Conservation (phyloP, 2,888 invertebrate species). For the Pristionchus exspectatus region DNA sequence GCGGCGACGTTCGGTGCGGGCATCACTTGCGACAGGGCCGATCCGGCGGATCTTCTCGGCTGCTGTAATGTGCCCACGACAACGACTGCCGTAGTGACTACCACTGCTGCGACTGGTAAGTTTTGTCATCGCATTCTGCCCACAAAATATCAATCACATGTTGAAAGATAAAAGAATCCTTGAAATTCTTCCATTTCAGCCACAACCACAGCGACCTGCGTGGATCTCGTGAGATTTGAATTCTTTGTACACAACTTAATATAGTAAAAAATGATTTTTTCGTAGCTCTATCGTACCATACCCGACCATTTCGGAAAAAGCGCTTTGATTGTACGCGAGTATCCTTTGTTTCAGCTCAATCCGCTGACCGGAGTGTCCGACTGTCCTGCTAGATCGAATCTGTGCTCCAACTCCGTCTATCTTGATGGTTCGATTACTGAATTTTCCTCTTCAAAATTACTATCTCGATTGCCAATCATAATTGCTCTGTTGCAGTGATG, state of each 20-base stretch:
- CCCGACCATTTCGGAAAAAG: no score
- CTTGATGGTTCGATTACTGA: neutral
- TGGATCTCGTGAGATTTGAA: conserved; percentile 15
- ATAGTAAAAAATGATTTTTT: no score
- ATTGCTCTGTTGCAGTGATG: neutral
- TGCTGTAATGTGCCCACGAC: conserved; percentile 27
- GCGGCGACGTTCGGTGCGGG: neutral
- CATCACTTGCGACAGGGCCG: neutral
- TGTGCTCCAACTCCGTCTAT: neutral
- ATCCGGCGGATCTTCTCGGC: neutral
- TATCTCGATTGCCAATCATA: neutral
- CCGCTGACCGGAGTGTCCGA: conserved; percentile 17
- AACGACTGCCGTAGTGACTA: neutral
- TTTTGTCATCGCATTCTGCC: no score
- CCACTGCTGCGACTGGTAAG: neutral
- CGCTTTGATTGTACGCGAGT: no score
- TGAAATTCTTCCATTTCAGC: neutral
- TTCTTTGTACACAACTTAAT: no score
- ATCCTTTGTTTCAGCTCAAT: conserved; percentile 8
- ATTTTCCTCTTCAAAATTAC: neutral
- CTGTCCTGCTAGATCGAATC: neutral
- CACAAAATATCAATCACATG: no score
- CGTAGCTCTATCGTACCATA: no score
- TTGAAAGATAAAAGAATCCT: no score
- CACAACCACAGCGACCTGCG: neutral